Base-by-base conservation (phyloP, 2,888 invertebrate genomes). In the Clistopyga incitator region DNA sequence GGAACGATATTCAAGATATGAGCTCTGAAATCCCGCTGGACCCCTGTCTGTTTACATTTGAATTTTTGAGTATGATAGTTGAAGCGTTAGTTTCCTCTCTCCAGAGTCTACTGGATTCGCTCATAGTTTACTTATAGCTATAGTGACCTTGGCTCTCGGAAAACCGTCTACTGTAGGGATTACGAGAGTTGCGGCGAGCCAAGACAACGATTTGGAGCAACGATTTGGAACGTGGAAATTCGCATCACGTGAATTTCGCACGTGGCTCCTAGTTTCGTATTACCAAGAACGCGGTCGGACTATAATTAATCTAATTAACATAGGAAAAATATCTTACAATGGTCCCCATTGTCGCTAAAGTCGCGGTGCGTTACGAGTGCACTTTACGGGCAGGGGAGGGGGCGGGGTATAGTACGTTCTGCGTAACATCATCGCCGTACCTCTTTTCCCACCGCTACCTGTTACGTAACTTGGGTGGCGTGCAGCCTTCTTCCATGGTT, bases 401-500 rank as follows among this genome's bases (percentile, higher is more conserved):
- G 42, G 29, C 15, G 8, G 52, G 20, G 50, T 74, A 72, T 20
- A n/a, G 47, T 64, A 72, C 65, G 67, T 78, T 47, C 54, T 74
- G 68, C 61, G 81, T 77, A 78, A 77, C 79, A 65, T 81, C 77
- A 72, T 78, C 79, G 72, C 61, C 77, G 67, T 71, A 64, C 70
- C 61, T 56, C 67, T 67, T 70, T 86, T 84, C 81, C 84, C 86
- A 82, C 84, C 64, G 84, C 88, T 89, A 89, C 88, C 90, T 90
- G 90, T 92, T 92, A 92, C 89, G 91, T 90, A 92, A 92, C 87
- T 74, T 74, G 81, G 86, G 81, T 86, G 86, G 84, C 86, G 84
- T 86, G 84, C 87, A 87, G 88, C 88, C 87, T 88, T 88, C 87
- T 85, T 88, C 89, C 88, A 86, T 88, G 87, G 86, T 82, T 89